Conservation (phyloP, 2,113 vertebrate species). For the Crypturellus undulatus region DNA sequence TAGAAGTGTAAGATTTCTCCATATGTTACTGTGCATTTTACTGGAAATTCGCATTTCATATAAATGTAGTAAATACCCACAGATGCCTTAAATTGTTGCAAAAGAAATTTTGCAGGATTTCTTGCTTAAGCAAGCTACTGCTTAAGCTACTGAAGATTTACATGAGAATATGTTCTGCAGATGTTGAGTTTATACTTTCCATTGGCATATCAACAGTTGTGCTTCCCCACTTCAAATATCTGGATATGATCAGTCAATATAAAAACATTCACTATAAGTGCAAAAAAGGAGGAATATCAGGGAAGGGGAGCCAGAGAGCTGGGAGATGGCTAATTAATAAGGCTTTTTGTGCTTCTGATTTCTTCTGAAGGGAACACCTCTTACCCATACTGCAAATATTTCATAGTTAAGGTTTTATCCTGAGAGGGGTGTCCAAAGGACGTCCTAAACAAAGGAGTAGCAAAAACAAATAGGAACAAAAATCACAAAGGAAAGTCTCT, state of each 20-base stretch:
- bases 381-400: background rate
- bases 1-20: background rate
- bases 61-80: background rate
- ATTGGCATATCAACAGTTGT: background rate
- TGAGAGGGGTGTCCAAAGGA: background rate
- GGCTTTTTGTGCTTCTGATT: background rate
- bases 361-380: background rate
- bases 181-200: background rate
- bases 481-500: background rate
- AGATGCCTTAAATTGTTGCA: background rate
- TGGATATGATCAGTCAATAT: rapidly evolving
- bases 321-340: background rate
- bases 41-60: background rate
- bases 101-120: background rate
- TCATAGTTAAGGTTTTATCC: background rate
- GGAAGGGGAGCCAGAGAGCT: background rate
- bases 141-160: background rate
- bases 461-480: background rate
- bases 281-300: no score
- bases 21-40: background rate
- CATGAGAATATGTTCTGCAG: background rate
- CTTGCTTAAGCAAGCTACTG: background rate
- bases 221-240: background rate
- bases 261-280: background rate
- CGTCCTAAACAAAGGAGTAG: rapidly evolving